Percentiles rank a stretch among this genome's conserved stretches.
phyloP scores from a whole-genome alignment of 2,113 vertebrate species.

The Ctenodactylus gundi region DNA sequence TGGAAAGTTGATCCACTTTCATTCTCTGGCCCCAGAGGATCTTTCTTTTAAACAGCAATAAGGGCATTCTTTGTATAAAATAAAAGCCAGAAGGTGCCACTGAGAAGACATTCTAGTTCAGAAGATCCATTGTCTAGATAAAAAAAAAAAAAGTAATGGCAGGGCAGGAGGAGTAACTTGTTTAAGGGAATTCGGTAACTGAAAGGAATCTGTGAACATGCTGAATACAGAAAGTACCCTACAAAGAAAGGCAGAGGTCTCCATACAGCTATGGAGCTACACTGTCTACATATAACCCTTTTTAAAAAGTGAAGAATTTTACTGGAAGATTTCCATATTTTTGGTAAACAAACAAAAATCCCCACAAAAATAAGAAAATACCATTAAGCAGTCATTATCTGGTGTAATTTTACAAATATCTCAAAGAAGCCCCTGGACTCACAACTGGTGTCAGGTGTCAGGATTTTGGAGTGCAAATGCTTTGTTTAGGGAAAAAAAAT shows the following conservation, averaged over 20 bases:
- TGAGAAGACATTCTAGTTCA: not conserved
- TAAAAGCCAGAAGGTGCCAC: not conserved
- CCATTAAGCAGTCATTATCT: not conserved
- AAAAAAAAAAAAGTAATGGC: not conserved
- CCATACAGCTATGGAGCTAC: too few species aligned
- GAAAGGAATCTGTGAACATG: not conserved
- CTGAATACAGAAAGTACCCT: not conserved
- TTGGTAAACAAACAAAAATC: not conserved
- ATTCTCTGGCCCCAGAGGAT: not conserved
- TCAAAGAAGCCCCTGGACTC: not conserved
- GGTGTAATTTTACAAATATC: not conserved
- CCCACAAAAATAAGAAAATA: too few species aligned
- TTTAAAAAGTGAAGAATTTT: not conserved
- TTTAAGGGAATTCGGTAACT: not conserved
- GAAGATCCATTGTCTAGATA: not conserved
- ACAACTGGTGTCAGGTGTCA: not conserved
- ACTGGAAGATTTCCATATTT: not conserved
- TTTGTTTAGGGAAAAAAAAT: not conserved
- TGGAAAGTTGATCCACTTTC: not conserved
- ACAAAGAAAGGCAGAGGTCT: not conserved
- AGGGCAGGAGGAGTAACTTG: not conserved
- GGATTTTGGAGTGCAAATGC: conserved; percentile 33
- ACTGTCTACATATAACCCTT: not conserved
- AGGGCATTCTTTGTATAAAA: not conserved
- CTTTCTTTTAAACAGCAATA: not conserved